Percentiles rank a stretch among this genome's conserved stretches.
phyloP scores from a whole-genome alignment of 2,797 vertebrate species.

The Rhinella marina region DNA sequence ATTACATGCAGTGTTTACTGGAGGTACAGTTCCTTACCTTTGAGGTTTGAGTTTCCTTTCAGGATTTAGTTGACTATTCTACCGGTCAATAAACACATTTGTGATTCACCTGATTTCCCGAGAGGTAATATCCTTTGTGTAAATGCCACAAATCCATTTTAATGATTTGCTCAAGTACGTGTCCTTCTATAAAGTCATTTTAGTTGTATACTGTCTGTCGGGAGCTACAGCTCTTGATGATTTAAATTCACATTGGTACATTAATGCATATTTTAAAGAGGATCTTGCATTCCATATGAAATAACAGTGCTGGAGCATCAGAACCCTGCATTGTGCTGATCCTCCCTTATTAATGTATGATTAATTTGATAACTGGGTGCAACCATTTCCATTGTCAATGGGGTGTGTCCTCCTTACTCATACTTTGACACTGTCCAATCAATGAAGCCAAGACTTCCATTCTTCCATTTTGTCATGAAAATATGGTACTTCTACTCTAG shows the following conservation, averaged over 20 bases:
- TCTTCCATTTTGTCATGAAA: too few relatives aligned
- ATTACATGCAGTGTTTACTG: background rate
- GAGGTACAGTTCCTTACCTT: constrained; percentile 20
- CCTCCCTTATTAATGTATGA: too few relatives aligned
- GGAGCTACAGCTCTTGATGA: constrained; percentile 22
- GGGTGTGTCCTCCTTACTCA: too few relatives aligned
- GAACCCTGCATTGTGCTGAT: too few relatives aligned
- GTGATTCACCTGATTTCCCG: constrained; percentile 61
- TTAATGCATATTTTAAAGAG: too few relatives aligned
- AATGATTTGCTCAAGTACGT: constrained; percentile 56
- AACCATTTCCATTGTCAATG: too few relatives aligned
- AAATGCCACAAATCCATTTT: constrained; percentile 61
- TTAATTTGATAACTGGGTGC: too few relatives aligned
- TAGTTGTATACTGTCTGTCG: constrained; percentile 29
- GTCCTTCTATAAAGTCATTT: constrained; percentile 58
- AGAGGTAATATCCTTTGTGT: constrained; percentile 59
- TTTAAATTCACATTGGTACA: background rate
- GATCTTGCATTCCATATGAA: too few relatives aligned
- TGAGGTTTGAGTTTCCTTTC: constrained; percentile 48
- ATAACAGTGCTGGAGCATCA: too few relatives aligned
- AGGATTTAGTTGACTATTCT: constrained; percentile 56
- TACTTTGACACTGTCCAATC: too few relatives aligned
- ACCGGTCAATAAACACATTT: constrained; percentile 55
- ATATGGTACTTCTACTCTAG: too few relatives aligned
- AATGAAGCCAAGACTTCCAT: too few relatives aligned